Base-by-base conservation (phyloP, 2,113 vertebrate genomes). In the Chloropsis hardwickii region DNA sequence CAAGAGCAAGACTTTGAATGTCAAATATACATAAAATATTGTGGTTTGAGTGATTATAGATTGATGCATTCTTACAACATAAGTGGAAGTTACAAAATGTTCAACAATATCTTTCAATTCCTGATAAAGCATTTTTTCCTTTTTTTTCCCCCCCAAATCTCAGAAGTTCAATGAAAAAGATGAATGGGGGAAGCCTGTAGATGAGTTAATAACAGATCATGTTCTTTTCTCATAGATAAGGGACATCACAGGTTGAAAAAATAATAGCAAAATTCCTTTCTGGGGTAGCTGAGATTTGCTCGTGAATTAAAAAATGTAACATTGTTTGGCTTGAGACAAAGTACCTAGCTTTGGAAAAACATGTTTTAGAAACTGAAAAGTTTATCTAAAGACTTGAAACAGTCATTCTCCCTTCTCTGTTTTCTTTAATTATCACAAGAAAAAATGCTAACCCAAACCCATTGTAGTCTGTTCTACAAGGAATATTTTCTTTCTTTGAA, bases 101-200 rank as follows among this genome's bases (percentile, higher is more conserved):
- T 85, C 29, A 64, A 10, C n/a, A 64, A 27, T 56, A 31, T 23
- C 7, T 85, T 87, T 72, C 69, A 73, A 76, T 67, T 67, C 29
- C n/a, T 44, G 22, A 57, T 64, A 65, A 72, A 48, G 1, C 2
- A 2, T 17, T 65, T 39, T 39, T 33, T 4, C 1, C 3, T n/a
- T 8, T 12, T 6, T 14, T 20, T 45, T 33, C 0, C 1, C 4
- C 6, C 16, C 18, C 14, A 24, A 17, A 25, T 71, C 42, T 35
- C 47, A 69, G 22, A 28, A 10, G 10, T n/a, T 81, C 44, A n/a
- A 4, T 37, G 16, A 50, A 53, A 89, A 82, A 45, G 57, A 47
- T 58, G 14, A 64, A 64, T 60, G 44, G 20, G 25, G 20, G 23
- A 83, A 83, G 33, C 27, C 56, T 42, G 25, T 28, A 61, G 35